phyloP scores from a whole-genome alignment of 2,113 vertebrate species.

The Calyptommatus sinebrachiatus region DNA sequence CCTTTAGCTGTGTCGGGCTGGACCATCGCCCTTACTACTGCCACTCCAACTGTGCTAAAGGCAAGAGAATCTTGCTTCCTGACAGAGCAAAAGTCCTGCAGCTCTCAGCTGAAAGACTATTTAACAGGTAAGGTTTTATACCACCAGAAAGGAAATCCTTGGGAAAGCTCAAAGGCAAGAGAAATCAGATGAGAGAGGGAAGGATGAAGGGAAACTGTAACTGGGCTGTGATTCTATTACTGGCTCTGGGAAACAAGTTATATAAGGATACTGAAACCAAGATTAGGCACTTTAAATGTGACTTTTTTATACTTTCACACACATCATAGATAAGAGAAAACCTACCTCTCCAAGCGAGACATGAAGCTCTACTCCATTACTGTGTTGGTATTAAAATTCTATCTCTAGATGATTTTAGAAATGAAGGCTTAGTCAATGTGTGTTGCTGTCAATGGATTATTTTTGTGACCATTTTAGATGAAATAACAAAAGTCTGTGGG shows the following conservation, averaged over 20 bases:
- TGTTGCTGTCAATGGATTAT: not conserved
- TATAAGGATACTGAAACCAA: not conserved
- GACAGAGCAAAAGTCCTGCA: not conserved
- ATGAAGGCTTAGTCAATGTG: not conserved
- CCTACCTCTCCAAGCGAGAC: not conserved
- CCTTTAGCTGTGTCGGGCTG: not conserved
- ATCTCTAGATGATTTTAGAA: not conserved
- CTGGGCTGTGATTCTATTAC: not conserved
- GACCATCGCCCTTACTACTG: not conserved
- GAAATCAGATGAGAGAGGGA: not conserved
- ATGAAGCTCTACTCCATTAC: too few relatives aligned
- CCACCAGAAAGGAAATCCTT: not conserved
- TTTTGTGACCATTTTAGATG: not conserved
- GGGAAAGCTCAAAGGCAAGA: conserved; percentile 5
- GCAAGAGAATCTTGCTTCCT: not conserved
- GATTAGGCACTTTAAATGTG: not conserved
- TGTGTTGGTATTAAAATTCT: not conserved
- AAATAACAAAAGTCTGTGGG: not conserved
- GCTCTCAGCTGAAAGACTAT: not conserved
- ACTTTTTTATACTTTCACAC: not conserved
- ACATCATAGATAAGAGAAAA: not conserved
- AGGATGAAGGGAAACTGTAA: not conserved
- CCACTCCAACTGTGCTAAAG: not conserved
- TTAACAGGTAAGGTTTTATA: conserved; percentile 13
- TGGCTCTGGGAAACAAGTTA: not conserved